Evolutionary conservation across 2,113 vertebrate genomes (phyloP).

Genomic region (Hypomesus transpacificus): DNA sequence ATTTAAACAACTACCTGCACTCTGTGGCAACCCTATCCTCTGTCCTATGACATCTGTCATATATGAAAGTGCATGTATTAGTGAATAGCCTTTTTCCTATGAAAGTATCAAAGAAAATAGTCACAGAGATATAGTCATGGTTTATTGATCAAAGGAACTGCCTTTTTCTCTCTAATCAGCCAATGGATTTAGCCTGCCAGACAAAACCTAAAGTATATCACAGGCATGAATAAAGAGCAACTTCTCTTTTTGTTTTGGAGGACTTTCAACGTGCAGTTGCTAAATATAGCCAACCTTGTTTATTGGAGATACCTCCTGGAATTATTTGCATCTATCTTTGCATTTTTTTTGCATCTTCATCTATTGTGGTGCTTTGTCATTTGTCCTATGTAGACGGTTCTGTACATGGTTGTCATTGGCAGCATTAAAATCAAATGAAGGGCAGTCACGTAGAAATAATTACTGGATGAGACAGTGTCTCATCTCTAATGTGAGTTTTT

Average conservation of each 20-base stretch:
- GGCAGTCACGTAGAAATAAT: too few species aligned
- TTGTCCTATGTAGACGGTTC: too few species aligned
- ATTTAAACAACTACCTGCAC: too few species aligned
- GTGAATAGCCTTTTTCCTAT: too few species aligned
- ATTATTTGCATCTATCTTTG: constrained; percentile 13
- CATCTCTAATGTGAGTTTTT: too few species aligned
- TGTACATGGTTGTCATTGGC: too few species aligned
- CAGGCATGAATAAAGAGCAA: constrained; percentile 53
- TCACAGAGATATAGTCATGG: constrained; percentile 47
- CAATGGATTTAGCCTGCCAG: constrained; percentile 41
- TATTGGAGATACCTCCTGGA: constrained; percentile 44
- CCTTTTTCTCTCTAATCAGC: constrained; percentile 51
- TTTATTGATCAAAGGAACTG: constrained; percentile 58
- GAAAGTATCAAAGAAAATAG: constrained; percentile 15
- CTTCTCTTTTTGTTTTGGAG: constrained; percentile 43
- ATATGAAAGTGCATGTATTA: too few species aligned
- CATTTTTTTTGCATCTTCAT: constrained; percentile 42
- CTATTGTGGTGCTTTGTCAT: constrained; percentile 34
- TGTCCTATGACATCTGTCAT: too few species aligned
- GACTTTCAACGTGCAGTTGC: constrained; percentile 33
- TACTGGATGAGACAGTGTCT: too few species aligned
- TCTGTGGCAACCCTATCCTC: too few species aligned
- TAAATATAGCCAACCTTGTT: constrained; percentile 48
- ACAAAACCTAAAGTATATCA: constrained; percentile 46
- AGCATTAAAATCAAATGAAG: too few species aligned